phyloP scores from a whole-genome alignment of 1,140 invertebrate species.

The Drosophila nannoptera region DNA sequence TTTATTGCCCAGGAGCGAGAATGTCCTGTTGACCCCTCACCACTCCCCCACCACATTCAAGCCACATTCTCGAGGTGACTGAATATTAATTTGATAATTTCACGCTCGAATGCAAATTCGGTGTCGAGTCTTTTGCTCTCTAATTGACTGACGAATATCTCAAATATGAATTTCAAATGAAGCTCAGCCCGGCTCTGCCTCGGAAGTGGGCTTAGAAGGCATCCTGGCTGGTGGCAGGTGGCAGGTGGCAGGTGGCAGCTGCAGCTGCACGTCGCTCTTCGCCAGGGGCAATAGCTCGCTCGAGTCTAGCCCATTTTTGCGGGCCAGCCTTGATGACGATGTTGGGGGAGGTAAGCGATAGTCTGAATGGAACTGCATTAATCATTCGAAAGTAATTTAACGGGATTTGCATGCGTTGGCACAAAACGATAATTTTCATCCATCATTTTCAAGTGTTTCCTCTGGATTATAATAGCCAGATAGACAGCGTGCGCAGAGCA shows the following conservation, averaged over 20 bases:
- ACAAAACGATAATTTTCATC: conserved; percentile 76
- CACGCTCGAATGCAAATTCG: conserved; percentile 72
- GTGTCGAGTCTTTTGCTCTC: conserved; percentile 71
- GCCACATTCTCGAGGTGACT: conserved; percentile 36
- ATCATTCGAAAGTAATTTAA: conserved; percentile 76
- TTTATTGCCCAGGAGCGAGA: conserved; percentile 47
- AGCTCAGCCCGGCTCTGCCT: conserved; percentile 20
- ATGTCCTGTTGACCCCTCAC: conserved; percentile 1
- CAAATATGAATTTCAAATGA: conserved; percentile 76
- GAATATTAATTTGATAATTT: conserved; percentile 77
- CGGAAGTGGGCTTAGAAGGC: too few species aligned
- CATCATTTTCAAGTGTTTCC: conserved; percentile 77
- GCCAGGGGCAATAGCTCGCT: too few species aligned
- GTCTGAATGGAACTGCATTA: conserved; percentile 49
- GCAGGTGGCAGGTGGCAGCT: too few species aligned
- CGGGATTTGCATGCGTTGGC: conserved; percentile 73
- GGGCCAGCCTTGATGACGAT: neutral
- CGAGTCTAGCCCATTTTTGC: neutral
- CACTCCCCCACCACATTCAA: neutral
- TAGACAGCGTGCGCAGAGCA: conserved; percentile 1
- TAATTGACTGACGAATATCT: conserved; percentile 76
- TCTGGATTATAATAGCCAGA: conserved; percentile 59
- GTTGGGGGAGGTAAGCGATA: conserved; percentile 31
- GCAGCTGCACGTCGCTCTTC: too few species aligned
- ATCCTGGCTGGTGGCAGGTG: too few species aligned